Conservation (phyloP, 1,140 invertebrate species). For the Drosophila obscura region DNA sequence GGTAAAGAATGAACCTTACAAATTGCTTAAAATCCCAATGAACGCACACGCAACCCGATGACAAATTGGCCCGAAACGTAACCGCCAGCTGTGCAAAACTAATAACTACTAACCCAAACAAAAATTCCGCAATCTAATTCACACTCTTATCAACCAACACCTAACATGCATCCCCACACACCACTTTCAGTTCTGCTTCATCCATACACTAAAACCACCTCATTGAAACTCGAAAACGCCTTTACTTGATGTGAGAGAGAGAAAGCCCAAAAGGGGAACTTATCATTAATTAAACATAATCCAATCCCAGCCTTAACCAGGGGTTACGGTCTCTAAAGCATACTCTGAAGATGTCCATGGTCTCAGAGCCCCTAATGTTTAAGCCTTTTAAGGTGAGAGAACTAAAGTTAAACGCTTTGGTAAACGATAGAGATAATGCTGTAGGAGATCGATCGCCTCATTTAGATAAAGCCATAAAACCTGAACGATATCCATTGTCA, state of each 20-base stretch:
- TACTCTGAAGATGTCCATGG: conserved; percentile 50
- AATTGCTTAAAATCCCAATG: neutral
- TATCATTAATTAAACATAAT: conserved; percentile 17
- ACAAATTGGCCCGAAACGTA: neutral
- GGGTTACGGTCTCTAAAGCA: conserved; percentile 8
- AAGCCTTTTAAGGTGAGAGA: conserved; percentile 18
- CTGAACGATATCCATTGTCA: neutral
- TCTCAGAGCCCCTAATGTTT: conserved; percentile 53
- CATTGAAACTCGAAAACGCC: neutral
- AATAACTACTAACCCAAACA: neutral
- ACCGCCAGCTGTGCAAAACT: neutral
- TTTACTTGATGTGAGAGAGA: conserved; percentile 29
- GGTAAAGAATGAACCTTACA: conserved; percentile 60
- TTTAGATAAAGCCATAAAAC: conserved; percentile 7
- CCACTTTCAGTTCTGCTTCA: neutral
- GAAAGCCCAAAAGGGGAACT: conserved; percentile 25
- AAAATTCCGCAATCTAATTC: too few relatives aligned
- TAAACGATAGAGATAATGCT: conserved; percentile 1
- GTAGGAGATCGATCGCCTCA: conserved; percentile 41
- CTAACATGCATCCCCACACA: neutral
- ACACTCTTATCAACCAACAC: too few relatives aligned
- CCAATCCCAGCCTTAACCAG: conserved; percentile 8
- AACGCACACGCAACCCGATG: neutral
- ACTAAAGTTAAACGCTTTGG: conserved; percentile 6
- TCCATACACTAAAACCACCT: neutral